phyloP scores from a whole-genome alignment of 2,113 vertebrate genomes.

The Platycercus adscitus region DNA sequence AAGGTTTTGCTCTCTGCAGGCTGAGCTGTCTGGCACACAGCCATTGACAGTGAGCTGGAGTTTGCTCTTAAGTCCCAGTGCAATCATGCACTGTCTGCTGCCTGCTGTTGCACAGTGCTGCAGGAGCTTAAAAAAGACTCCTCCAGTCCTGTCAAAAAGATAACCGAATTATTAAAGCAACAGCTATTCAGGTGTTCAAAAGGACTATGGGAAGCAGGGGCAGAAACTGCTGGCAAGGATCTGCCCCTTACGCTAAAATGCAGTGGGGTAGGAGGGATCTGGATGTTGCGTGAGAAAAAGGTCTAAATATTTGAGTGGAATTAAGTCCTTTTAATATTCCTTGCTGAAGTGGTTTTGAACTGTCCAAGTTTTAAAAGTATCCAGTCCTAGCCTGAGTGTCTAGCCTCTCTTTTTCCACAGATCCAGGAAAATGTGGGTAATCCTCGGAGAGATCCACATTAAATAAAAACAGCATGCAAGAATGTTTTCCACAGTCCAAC shows the following conservation, averaged over 20 bases:
- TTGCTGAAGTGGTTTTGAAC: not conserved
- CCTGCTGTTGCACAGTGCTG: constrained; percentile 39
- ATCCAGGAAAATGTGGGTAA: not conserved
- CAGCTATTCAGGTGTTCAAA: constrained; percentile 19
- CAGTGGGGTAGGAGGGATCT: not conserved
- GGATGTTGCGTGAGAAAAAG: not conserved
- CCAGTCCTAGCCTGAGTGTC: not conserved
- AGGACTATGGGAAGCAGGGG: not conserved
- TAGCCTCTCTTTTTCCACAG: not conserved
- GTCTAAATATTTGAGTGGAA: not conserved
- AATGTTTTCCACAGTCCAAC: not conserved
- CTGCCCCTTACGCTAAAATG: not conserved
- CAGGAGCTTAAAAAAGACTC: constrained; percentile 61
- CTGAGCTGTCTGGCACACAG: constrained; percentile 38
- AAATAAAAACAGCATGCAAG: not conserved
- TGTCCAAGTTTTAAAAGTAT: not conserved
- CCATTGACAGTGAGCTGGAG: constrained; percentile 47
- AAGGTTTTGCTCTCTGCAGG: constrained; percentile 54
- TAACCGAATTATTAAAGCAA: constrained; percentile 58
- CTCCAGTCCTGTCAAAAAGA: constrained; percentile 48
- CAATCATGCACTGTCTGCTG: constrained; percentile 72
- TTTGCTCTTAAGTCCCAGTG: constrained; percentile 64
- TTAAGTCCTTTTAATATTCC: not conserved
- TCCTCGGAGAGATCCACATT: not conserved
- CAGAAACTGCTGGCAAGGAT: not conserved